These are phyloP conservation scores for Sorex maritimensis DNA, from an alignment of 2,797 vertebrate species.

Conservation along the genomic window DNA sequence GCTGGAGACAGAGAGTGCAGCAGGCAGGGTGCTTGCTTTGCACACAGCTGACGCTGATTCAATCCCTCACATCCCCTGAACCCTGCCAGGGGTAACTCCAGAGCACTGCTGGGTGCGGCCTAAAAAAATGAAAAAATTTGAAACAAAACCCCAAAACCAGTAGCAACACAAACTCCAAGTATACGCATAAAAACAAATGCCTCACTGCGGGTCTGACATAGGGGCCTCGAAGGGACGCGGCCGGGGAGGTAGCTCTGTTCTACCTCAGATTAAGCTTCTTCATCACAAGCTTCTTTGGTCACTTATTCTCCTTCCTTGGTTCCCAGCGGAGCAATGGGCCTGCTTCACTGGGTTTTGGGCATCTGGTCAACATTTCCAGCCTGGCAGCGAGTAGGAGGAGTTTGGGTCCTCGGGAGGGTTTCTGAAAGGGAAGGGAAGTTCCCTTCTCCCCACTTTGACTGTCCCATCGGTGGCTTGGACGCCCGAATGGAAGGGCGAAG, in stretches of 20 bases:
- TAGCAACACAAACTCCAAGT: not conserved
- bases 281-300: conserved; percentile 76
- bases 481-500: not conserved
- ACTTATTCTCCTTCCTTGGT: not conserved
- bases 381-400: no score
- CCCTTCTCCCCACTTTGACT: conserved; percentile 75
- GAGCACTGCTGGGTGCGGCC: no score
- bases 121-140: no score
- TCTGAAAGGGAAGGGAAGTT: conserved; percentile 78
- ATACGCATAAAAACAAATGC: not conserved
- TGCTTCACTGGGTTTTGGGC: conserved; percentile 84
- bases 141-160: no score
- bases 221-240: no score
- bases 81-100: no score
- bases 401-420: conserved; percentile 63
- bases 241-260: conserved; percentile 41
- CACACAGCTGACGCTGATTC: no score
- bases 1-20: no score
- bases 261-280: conserved; percentile 72
- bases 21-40: no score
- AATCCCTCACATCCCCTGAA: no score
- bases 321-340: conserved; percentile 71
- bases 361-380: not conserved
- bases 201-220: conserved; percentile 86
- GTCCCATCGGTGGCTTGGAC: not conserved